phyloP scores from a whole-genome alignment of 2,797 vertebrate genomes.

The Oreochromis grahami region DNA sequence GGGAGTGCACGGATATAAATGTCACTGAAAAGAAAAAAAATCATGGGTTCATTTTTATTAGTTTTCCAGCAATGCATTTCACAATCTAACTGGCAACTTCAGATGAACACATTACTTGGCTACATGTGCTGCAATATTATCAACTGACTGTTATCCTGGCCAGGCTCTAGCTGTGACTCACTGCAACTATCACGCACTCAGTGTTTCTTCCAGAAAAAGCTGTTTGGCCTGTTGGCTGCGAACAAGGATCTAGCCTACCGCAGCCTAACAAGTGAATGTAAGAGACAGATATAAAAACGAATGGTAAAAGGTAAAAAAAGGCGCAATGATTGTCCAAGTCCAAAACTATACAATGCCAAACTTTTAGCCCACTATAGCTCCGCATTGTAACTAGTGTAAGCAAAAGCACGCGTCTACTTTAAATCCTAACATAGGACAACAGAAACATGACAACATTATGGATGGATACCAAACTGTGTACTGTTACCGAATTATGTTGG shows the following conservation, averaged over 20 bases:
- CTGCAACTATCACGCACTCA: background rate
- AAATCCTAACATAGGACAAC: rapidly evolving
- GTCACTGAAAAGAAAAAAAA: background rate
- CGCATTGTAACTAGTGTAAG: rapidly evolving
- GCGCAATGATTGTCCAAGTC: background rate
- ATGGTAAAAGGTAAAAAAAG: background rate
- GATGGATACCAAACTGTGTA: background rate
- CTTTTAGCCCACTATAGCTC: background rate
- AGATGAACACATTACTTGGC: background rate
- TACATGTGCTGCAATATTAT: background rate
- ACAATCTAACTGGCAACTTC: background rate
- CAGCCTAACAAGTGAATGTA: background rate
- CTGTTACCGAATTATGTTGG: rapidly evolving
- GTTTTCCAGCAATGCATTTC: background rate
- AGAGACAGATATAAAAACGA: background rate
- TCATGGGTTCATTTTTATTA: rapidly evolving
- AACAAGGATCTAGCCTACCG: background rate
- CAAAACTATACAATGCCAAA: background rate
- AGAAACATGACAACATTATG: background rate
- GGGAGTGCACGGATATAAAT: background rate
- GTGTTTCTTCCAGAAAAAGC: background rate
- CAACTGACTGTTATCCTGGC: background rate
- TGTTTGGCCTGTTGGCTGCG: background rate
- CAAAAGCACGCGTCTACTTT: rapidly evolving
- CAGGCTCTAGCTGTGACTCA: background rate